Evolutionary conservation across 2,888 invertebrate species (phyloP), one percentile per base, ranked within the genome.

Genomic region (Leucoma salicis): DNA sequence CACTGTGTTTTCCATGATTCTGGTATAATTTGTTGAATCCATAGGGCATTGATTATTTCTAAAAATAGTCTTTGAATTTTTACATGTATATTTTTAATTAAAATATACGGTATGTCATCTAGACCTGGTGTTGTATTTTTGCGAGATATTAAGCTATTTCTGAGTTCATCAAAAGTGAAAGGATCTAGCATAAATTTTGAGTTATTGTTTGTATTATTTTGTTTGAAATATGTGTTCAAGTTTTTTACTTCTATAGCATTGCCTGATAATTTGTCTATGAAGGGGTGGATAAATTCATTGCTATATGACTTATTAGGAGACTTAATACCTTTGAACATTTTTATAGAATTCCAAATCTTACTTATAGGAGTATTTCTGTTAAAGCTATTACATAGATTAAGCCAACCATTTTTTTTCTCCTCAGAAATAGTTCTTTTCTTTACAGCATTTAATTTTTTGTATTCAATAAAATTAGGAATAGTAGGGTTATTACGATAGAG

Each of bases 71-170:
- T 46, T 46, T 46, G 35, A 5, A 24, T 35, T 1, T 31, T 34
- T 35, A 37, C 40, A 37, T 37, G 21, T 28, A 36, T 15, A 27
- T 42, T 32, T 39, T 42, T 39, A 25, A 46, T 42, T 10, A 14
- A 14, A 39, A 10, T 11, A 29, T 25, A 14, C 4, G 35, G 25
- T 0, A n/a, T 14, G 25, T 25, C 14, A 24, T 25, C 25, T 24
- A 25, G 5, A 14, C 24, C 14, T 14, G n/a, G 14, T 4, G 3
- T 14, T 14, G 21, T 34, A 24, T 21, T 11, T 13, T 12, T 3
- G 14, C 35, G 8, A 35, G 35, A n/a, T 24, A n/a, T n/a, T 25
- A 35, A 35, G n/a, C 35, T 35, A 14, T 14, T 25, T 27, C 21
- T 39, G 40, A 32, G 13, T 29, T 29, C 29, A 13, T 12, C 12